Base-by-base conservation (phyloP, 2,113 vertebrate species). In the Leptodactylus fuscus region DNA sequence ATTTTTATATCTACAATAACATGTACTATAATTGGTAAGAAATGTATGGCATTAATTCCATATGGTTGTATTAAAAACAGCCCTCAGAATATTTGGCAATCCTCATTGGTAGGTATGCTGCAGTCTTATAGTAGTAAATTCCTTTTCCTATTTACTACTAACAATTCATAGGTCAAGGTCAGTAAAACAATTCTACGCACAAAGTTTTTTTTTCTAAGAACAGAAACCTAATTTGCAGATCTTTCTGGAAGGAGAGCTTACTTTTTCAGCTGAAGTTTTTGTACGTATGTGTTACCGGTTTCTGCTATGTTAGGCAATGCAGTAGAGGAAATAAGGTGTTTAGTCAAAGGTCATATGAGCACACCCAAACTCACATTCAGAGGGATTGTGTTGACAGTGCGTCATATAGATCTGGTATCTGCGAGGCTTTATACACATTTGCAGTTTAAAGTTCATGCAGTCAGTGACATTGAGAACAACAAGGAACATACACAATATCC, bases 371-470 rank as follows among this genome's bases (percentile, higher is more conserved):
- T 34, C n/a, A 32, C 36, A 16, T 34, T 46, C 53, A 46, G 49
- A 80, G 46, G 60, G 60, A 48, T 29, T 49, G 79, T 81, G 77
- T 81, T 81, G 79, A 81, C 79, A 67, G 16, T 67, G 79, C 38
- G 51, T 80, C 51, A 80, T 58, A 34, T 69, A 48, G 29, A 10
- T n/a, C 46, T 81, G 10, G 46, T 81, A 81, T 69, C 60, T 69
- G n/a, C 34, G 65, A 80, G 38, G 77, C 62, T 80, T 60, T 60
- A 80, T 51, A 27, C 34, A 44, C 53, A 80, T 60, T 18, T 44
- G 36, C 41, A 81, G 79, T 81, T 81, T 83, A 73, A 83, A 73
- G 81, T 83, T 74, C 69, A 53, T 71, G 65, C 65, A 49, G 65
- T 70, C 46, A 70, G 49, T 49, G 38, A 38, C 44, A 69, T 13